These are phyloP conservation scores for Spodoptera littoralis DNA, from an alignment of 2,888 invertebrate genomes.

Conservation along the genomic window DNA sequence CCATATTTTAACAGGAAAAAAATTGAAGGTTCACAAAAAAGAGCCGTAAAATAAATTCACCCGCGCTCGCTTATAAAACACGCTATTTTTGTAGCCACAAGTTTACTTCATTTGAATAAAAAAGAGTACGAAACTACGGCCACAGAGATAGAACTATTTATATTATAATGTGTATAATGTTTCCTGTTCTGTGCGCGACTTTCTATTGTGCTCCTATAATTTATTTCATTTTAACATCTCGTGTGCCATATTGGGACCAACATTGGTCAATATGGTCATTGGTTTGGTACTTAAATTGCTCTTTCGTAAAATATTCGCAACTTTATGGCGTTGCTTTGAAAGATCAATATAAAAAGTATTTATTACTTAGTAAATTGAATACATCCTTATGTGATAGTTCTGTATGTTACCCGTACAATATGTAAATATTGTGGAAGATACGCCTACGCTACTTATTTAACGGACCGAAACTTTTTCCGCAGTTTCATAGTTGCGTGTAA, in stretches of 20 bases:
- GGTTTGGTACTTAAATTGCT: neutral
- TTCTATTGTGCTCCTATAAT: slow-evolving; percentile 64
- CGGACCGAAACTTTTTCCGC: neutral
- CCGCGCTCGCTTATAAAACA: neutral
- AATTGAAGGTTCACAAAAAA: neutral
- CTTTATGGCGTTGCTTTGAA: no score
- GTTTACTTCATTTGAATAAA: slow-evolving; percentile 65
- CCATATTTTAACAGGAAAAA: no score
- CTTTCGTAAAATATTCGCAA: neutral
- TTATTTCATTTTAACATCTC: slow-evolving; percentile 54
- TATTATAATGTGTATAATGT: slow-evolving; percentile 65
- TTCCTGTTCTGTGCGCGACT: slow-evolving; percentile 67
- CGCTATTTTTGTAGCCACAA: slow-evolving; percentile 37
- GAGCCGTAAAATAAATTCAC: neutral
- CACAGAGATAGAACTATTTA: slow-evolving; percentile 64
- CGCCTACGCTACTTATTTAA: no score
- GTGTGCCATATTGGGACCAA: slow-evolving; percentile 32
- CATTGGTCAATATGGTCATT: slow-evolving; percentile 13
- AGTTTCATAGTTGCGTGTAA: slow-evolving; percentile 4
- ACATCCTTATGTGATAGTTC: no score
- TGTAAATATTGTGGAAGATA: no score
- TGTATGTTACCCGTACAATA: no score
- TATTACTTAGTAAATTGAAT: no score
- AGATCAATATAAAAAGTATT: no score
- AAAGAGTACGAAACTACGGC: slow-evolving; percentile 58